These are phyloP conservation scores for Charina bottae DNA, from an alignment of 2,113 vertebrate genomes.

Conservation along the genomic window DNA sequence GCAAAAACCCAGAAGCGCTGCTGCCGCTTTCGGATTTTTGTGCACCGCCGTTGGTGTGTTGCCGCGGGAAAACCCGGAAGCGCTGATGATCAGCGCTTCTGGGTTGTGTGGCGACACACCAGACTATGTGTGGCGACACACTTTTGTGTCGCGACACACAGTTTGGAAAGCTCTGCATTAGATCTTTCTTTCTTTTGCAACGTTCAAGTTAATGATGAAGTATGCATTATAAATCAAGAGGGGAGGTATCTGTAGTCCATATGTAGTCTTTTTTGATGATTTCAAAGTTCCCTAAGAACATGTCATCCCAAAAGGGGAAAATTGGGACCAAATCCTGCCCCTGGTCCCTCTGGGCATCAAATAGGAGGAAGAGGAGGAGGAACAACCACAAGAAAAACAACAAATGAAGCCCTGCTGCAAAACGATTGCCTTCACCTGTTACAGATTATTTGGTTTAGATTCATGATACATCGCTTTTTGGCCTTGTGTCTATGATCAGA, in stretches of 20 bases:
- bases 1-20: no score
- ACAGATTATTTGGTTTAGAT: background rate
- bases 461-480: background rate
- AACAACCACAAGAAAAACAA: background rate
- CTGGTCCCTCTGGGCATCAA: background rate
- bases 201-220: background rate
- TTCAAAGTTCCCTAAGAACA: background rate
- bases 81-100: no score
- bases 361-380: background rate
- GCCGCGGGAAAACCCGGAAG: no score
- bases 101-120: no score
- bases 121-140: no score
- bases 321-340: background rate
- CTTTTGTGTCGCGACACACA: no score
- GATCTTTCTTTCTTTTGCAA: background rate
- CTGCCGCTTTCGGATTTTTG: no score
- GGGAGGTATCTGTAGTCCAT: background rate
- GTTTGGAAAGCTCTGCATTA: no score
- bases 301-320: background rate
- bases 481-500: background rate
- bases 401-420: background rate
- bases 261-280: background rate
- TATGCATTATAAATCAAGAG: background rate
- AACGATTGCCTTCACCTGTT: background rate
- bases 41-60: no score